Percentiles rank a stretch among this genome's conserved stretches.
These are phyloP conservation scores for Onychostoma macrolepis DNA, from an alignment of 2,113 vertebrate species.

Conservation along the genomic window DNA sequence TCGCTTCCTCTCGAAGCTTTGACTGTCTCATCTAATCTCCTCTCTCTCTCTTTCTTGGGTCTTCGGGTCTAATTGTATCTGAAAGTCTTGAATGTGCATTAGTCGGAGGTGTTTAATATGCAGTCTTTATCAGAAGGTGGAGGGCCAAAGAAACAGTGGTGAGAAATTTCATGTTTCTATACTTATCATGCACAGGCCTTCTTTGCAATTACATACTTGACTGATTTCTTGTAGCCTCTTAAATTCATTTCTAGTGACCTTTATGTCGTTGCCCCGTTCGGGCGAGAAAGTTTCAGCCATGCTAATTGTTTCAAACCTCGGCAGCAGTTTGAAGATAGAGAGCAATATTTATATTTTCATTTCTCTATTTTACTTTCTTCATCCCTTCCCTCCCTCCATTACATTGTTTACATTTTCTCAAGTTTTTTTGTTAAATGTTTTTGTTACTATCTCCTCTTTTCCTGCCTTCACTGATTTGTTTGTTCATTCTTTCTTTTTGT, in stretches of 20 bases:
- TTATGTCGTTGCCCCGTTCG: slow-evolving; percentile 73
- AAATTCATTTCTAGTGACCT: slow-evolving; percentile 82
- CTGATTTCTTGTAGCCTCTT: slow-evolving; percentile 79
- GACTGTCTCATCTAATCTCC: slow-evolving; percentile 12
- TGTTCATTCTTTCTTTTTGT: background rate
- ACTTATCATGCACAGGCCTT: slow-evolving; percentile 73
- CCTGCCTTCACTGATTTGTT: background rate
- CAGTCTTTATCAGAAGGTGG: slow-evolving; percentile 67
- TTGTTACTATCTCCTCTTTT: background rate
- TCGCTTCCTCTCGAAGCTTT: background rate
- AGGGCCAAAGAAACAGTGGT: slow-evolving; percentile 47
- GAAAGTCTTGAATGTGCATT: slow-evolving; percentile 58
- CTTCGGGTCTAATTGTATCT: slow-evolving; percentile 56
- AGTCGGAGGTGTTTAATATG: slow-evolving; percentile 65
- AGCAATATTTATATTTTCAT: slow-evolving; percentile 44
- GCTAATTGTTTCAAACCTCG: slow-evolving; percentile 79
- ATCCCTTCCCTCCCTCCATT: background rate
- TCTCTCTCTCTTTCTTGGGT: slow-evolving; percentile 11
- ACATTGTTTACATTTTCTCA: background rate
- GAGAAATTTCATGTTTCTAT: slow-evolving; percentile 72
- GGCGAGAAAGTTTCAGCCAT: slow-evolving; percentile 67
- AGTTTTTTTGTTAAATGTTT: no score
- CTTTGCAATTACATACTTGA: slow-evolving; percentile 83
- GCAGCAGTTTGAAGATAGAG: slow-evolving; percentile 48
- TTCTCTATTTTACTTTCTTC: slow-evolving; percentile 1